Percentiles rank a stretch among this genome's conserved stretches.
Evolutionary conservation across 1,140 invertebrate species (phyloP).

Genomic region (Ostrea denselamellosa): DNA sequence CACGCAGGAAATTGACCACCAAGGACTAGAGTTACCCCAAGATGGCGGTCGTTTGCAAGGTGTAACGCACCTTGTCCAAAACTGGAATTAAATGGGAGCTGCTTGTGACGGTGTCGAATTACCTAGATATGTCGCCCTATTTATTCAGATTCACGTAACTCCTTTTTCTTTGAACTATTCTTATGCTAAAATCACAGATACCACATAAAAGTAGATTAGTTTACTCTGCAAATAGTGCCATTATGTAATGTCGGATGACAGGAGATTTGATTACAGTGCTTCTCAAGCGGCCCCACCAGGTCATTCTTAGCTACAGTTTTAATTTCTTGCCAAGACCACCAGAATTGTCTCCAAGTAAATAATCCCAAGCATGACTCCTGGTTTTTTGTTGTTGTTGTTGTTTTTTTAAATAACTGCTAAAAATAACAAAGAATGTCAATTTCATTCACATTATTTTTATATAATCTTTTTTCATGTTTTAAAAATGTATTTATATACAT

Average conservation of each 20-base stretch:
- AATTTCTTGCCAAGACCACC: not conserved
- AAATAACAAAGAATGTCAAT: not conserved
- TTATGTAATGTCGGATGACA: slow-evolving; percentile 19
- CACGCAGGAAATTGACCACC: slow-evolving; percentile 9
- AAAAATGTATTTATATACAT: slow-evolving; percentile 38
- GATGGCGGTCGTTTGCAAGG: slow-evolving; percentile 8
- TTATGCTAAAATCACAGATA: slow-evolving; percentile 20
- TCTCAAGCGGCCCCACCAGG: not conserved
- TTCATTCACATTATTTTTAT: not conserved
- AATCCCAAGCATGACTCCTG: no score
- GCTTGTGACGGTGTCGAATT: not conserved
- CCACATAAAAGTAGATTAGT: slow-evolving; percentile 14
- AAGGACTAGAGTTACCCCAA: not conserved
- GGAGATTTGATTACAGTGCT: not conserved
- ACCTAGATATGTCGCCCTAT: not conserved
- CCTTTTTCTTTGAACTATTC: slow-evolving; percentile 16
- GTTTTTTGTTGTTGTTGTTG: no score
- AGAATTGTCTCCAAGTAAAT: no score
- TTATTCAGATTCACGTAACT: not conserved
- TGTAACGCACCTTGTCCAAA: not conserved
- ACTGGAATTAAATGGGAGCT: slow-evolving; percentile 13
- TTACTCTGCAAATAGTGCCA: slow-evolving; percentile 32
- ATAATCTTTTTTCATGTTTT: not conserved
- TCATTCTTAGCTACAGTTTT: not conserved
- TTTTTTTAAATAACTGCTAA: not conserved